Evolutionary conservation across 2,888 invertebrate species (phyloP), one percentile per base, ranked within the genome.

Genomic region (Matsumyia berberina): DNA sequence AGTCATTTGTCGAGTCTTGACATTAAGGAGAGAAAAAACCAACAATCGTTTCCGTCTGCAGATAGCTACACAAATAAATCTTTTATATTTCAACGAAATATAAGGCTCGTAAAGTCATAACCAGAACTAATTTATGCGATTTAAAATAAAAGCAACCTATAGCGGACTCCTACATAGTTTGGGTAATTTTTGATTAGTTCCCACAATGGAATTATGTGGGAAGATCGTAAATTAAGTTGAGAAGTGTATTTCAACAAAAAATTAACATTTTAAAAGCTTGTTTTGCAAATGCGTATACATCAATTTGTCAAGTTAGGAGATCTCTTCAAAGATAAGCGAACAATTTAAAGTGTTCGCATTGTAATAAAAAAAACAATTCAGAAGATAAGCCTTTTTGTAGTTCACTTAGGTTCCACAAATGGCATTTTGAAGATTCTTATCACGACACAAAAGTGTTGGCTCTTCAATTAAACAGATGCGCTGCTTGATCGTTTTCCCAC

Each of bases 211-310:
- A 15, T 15, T 29, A 42, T 5, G 60, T 60, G 60, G 60, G 60
- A 60, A 29, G 60, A 44, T 60, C 42, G 60, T 60, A 60, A 44
- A 44, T 60, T 11, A 42, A 12, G 15, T 15, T 15, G 1, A 8
- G 42, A 60, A 42, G 42, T 44, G 29, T 29, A 9, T 15, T 42
- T 24, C 12, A 42, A 42, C 12, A 55, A 57, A 55, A 60, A 60
- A 60, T 60, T 60, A 15, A 42, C 60, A 60, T 60, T 42, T 60
- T 35, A 60, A 60, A 29, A 60, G 42, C 42, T 31, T 11, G 42
- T 29, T 57, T 11, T 24, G 15, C 3, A 33, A 7, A 9, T 44
- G 15, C 11, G 19, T n/a, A 17, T 29, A 60, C 8, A 51, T 29
- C 60, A 60, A 60, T 60, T 42, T 60, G 60, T 60, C 60, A 42